Percentiles rank a stretch among this genome's conserved stretches.
phyloP scores from a whole-genome alignment of 2,888 invertebrate species.

The Protonemura montana region DNA sequence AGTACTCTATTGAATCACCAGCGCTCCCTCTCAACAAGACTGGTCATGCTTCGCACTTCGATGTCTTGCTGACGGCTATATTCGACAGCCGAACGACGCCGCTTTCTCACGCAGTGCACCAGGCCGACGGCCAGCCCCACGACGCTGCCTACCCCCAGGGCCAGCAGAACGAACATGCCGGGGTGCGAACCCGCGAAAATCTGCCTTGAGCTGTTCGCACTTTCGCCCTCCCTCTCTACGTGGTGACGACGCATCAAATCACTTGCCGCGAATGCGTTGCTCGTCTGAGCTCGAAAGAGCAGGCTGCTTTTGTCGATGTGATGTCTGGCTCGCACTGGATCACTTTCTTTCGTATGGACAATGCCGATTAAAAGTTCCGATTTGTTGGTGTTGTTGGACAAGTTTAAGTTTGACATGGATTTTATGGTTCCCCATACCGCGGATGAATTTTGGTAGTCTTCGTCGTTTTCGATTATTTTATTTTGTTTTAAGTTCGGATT shows the following conservation, averaged over 20 bases:
- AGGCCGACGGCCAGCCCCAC: conserved; percentile 63
- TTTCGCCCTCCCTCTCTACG: conserved; percentile 57
- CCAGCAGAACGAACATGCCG: conserved; percentile 65
- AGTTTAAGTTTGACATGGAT: conserved; percentile 31
- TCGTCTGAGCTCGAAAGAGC: conserved; percentile 40
- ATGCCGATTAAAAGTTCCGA: conserved; percentile 26
- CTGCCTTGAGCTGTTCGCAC: conserved; percentile 51
- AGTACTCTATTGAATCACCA: conserved; percentile 75
- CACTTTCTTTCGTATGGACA: conserved; percentile 9
- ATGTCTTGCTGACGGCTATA: conserved; percentile 60
- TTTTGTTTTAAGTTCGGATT: not conserved
- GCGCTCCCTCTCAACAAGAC: conserved; percentile 72
- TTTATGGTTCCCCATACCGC: conserved; percentile 21
- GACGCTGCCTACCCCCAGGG: conserved; percentile 65
- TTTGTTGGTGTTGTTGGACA: not conserved
- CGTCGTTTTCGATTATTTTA: conserved; percentile 20
- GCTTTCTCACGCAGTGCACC: conserved; percentile 56
- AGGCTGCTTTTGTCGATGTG: conserved; percentile 18
- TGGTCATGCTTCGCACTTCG: conserved; percentile 68
- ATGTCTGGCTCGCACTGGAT: not conserved
- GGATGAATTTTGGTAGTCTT: not conserved
- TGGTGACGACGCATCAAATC: conserved; percentile 58
- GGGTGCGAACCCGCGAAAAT: conserved; percentile 58
- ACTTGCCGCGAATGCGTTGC: conserved; percentile 51
- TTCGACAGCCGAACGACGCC: conserved; percentile 45